Percentiles rank a stretch among this genome's conserved stretches.
Conservation (phyloP, 2,888 invertebrate genomes). For the Eristalinus sepulchralis region DNA sequence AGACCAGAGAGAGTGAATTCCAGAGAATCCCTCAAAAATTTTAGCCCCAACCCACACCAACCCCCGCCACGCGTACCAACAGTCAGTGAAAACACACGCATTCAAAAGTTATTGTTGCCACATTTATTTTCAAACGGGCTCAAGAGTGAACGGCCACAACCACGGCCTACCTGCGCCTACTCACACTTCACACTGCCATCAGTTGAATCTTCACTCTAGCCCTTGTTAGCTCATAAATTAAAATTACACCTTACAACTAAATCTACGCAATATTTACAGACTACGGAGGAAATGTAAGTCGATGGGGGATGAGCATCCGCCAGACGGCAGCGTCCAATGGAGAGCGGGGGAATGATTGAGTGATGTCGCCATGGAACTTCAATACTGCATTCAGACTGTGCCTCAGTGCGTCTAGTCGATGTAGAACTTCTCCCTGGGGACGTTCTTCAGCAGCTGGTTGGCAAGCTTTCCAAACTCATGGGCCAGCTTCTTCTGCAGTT, state of each 20-base stretch:
- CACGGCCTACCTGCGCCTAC: neutral
- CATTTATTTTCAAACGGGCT: neutral
- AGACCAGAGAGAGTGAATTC: no score
- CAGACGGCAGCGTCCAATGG: neutral
- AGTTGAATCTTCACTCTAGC: slow-evolving; percentile 6
- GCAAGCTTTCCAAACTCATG: slow-evolving; percentile 84
- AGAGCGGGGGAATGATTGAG: neutral
- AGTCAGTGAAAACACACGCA: neutral
- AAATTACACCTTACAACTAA: slow-evolving; percentile 34
- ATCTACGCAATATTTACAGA: slow-evolving; percentile 51
- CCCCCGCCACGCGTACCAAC: no score
- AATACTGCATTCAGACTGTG: neutral
- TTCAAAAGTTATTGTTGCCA: neutral
- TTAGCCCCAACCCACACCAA: no score
- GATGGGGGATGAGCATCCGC: neutral
- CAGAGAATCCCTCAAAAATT: no score
- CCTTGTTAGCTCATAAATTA: slow-evolving; percentile 44
- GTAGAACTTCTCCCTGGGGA: slow-evolving; percentile 84
- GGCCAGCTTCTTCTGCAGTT: slow-evolving; percentile 85
- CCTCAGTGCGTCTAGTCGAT: slow-evolving; percentile 72
- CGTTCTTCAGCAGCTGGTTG: slow-evolving; percentile 85
- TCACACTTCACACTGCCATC: neutral
- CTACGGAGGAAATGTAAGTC: neutral
- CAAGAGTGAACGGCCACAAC: neutral
- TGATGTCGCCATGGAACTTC: neutral